Evolutionary conservation across 2,797 vertebrate species (phyloP), one percentile per base, ranked within the genome.

Genomic region (Hybognathus amarus): DNA sequence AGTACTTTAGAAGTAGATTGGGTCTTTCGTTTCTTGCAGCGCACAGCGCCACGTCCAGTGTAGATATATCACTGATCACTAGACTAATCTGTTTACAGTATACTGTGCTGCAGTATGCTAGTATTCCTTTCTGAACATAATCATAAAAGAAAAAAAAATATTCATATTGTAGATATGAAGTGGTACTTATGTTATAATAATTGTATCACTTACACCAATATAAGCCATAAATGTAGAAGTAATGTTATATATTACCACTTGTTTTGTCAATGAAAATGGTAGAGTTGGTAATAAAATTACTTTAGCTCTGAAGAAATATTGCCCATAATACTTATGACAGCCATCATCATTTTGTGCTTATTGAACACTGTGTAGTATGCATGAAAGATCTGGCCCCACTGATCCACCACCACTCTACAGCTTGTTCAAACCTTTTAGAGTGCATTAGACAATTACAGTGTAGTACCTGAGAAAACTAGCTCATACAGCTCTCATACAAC

Each of bases 381-480:
- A 70, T 70, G 59, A 15, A 52, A 33, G 71, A 87, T 83, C 59
- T 69, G 66, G 76, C 20, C 64, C 13, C 45, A 8, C 70, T 86
- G 64, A 63, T 81, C 79, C 69, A 66, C 50, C 59, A 85, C 75
- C 24, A 18, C 52, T 30, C 56, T 75, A 71, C 38, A 82, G 76
- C 54, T 86, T 61, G 36, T 79, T 85, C 42, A 85, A 38, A 80
- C 47, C 59, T 64, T 77, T 85, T 83, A 73, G 77, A 83, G 71
- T 68, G 80, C 79, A 84, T 88, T 86, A 86, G 50, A 81, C 50
- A 73, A 88, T 88, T 86, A 83, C 47, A 80, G 33, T 18, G 8
- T 59, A 86, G 71, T 54, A 82, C 82, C 45, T 47, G 36, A 56
- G 61, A 38, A 78, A 83, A 86, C 24, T 61, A 40, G 63, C 40